Evolutionary conservation across 2,113 vertebrate genomes (phyloP).

Genomic region (Lagopus muta): DNA sequence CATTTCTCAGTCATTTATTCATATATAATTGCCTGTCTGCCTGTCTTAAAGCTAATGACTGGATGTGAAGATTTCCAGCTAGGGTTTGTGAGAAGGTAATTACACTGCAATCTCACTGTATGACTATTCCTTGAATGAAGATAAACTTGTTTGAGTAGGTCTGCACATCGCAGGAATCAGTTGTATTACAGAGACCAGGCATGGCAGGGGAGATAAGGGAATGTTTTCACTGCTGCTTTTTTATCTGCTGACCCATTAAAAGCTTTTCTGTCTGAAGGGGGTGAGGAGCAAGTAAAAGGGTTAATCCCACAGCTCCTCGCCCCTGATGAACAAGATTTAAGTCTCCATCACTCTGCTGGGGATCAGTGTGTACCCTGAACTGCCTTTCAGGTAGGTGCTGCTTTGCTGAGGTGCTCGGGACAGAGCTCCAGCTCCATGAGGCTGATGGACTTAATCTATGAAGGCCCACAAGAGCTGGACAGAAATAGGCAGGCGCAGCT

Average conservation of each 20-base stretch:
- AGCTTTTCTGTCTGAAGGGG: slow-evolving; percentile 54
- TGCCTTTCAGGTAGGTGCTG: background rate
- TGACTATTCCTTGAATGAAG: slow-evolving; percentile 67
- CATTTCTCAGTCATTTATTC: slow-evolving; percentile 75
- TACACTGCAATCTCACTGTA: slow-evolving; percentile 67
- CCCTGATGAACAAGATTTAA: slow-evolving; percentile 1
- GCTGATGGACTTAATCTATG: background rate
- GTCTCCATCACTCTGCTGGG: background rate
- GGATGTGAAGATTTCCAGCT: slow-evolving; percentile 76
- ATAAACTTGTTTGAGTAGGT: slow-evolving; percentile 62
- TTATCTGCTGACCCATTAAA: slow-evolving; percentile 64
- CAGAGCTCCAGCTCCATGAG: background rate
- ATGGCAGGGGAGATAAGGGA: slow-evolving; percentile 69
- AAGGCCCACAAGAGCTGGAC: background rate
- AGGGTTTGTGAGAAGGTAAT: slow-evolving; percentile 71
- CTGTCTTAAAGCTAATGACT: slow-evolving; percentile 73
- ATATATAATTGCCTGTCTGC: slow-evolving; percentile 76
- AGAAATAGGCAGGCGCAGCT: background rate
- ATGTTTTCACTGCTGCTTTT: slow-evolving; percentile 44
- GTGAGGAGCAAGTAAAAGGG: slow-evolving; percentile 13
- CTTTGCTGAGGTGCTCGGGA: background rate
- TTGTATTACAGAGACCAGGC: slow-evolving; percentile 64
- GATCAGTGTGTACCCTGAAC: background rate
- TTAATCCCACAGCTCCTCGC: slow-evolving; percentile 58
- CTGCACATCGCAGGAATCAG: slow-evolving; percentile 59